Evolutionary conservation across 2,888 invertebrate genomes (phyloP), one percentile per base, ranked within the genome.

Genomic region (Silvanus unidentatus): DNA sequence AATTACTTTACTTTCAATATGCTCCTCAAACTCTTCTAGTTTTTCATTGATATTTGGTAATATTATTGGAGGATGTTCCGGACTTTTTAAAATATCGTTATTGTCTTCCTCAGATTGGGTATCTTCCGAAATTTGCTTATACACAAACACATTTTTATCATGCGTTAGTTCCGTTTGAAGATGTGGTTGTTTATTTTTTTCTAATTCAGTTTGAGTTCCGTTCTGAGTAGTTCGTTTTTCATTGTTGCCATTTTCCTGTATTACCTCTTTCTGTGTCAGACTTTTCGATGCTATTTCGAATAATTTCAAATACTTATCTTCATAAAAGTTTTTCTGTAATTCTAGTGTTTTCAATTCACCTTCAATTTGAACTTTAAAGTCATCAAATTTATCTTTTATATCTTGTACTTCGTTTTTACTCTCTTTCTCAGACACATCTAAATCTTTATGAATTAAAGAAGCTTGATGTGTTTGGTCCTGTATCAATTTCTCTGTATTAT

Each of bases 401-500:
- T 68, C 64, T 39, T 55, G 50, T 9, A 59, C 50, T 44, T 54
- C 50, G 15, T 50, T 50, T 48, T 50, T 49, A 41, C 44, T 46
- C 35, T 44, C 44, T 29, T 39, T 28, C 10, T 30, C 39, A 8
- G 35, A 32, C 36, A 37, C 39, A 22, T 39, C 44, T 30, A 42
- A 22, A 27, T 43, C 44, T 41, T 52, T 48, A 50, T 52, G 39
- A 32, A 42, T 39, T 42, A 48, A 45, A 28, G 47, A 43, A 38
- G 42, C 29, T 46, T 55, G 48, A 42, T 50, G 48, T 11, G 51
- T 47, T 45, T 58, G 72, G 32, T 70, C 72, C 40, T 66, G 65
- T 42, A 81, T 75, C 6, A 76, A 70, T 47, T 74, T 75, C 55
- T 82, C 82, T 0, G 81, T 77, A 36, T 71, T 72, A 62, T 80